Conservation (phyloP, 2,888 invertebrate species). For the Chloroclysta siterata region DNA sequence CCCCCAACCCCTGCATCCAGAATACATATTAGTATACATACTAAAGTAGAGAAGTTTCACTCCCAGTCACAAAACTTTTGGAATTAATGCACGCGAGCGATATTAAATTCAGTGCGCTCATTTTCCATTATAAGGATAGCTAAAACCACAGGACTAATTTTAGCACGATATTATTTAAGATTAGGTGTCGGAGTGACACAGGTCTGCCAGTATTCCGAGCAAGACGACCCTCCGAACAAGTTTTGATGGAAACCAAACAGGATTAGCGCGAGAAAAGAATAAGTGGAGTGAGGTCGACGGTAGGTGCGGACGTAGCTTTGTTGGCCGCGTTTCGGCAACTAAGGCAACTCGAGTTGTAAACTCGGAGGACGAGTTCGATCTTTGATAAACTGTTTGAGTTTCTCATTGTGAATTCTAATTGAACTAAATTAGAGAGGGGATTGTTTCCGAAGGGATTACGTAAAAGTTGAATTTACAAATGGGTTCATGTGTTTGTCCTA, state of each 20-base stretch:
- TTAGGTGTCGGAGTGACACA: slow-evolving; percentile 16
- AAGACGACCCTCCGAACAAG: slow-evolving; percentile 72
- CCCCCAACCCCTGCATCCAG: slow-evolving; percentile 37
- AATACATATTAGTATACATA: slow-evolving; percentile 24
- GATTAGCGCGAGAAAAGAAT: slow-evolving; percentile 80
- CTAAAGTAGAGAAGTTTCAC: slow-evolving; percentile 11
- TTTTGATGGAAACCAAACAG: slow-evolving; percentile 83
- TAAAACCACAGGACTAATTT: not conserved
- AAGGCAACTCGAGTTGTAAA: slow-evolving; percentile 44
- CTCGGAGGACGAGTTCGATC: slow-evolving; percentile 44
- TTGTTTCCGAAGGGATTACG: slow-evolving; percentile 18
- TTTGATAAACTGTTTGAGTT: slow-evolving; percentile 56
- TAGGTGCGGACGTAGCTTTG: slow-evolving; percentile 58
- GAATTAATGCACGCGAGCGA: not conserved
- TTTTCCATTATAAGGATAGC: not conserved
- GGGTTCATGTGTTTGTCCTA: not conserved
- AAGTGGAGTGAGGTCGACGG: slow-evolving; percentile 69
- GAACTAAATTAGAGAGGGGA: slow-evolving; percentile 39
- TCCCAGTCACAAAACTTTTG: not conserved
- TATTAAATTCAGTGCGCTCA: not conserved
- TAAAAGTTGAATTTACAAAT: slow-evolving; percentile 8
- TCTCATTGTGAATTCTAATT: slow-evolving; percentile 47
- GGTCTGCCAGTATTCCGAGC: slow-evolving; percentile 37
- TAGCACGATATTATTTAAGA: not conserved
- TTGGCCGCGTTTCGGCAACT: slow-evolving; percentile 37